Conservation (phyloP, 2,113 vertebrate genomes). For the Gnathonemus longibarbis region DNA sequence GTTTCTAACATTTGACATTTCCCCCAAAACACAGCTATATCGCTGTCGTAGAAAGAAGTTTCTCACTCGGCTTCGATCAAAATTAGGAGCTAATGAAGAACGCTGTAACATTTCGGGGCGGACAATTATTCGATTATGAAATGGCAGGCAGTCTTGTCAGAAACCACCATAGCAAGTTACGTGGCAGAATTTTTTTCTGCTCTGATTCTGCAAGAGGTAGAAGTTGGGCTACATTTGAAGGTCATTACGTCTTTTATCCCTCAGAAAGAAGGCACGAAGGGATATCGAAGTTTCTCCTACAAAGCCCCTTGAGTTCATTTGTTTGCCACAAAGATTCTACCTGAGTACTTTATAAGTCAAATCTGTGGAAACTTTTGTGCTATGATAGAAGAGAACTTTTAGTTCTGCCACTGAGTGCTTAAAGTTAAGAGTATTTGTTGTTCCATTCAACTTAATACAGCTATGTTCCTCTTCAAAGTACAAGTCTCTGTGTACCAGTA, state of each 20-base stretch:
- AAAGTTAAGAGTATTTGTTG: neutral
- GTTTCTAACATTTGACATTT: neutral
- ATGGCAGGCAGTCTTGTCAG: neutral
- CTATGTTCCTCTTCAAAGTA: neutral
- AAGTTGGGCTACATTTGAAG: neutral
- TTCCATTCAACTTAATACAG: neutral
- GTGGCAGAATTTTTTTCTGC: neutral
- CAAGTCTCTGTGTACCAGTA: neutral
- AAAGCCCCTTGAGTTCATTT: neutral
- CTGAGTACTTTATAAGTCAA: neutral
- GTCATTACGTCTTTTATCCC: neutral
- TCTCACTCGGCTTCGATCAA: neutral
- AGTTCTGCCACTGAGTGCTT: neutral
- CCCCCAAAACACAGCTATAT: neutral
- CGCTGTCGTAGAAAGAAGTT: neutral
- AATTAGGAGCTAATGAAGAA: neutral
- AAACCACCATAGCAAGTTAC: neutral
- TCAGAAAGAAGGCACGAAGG: neutral
- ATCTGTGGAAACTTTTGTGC: neutral
- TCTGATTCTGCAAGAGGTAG: neutral
- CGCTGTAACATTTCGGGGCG: neutral
- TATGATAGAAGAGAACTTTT: neutral
- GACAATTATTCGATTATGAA: neutral
- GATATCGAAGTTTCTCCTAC: neutral
- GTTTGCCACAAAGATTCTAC: neutral